Evolutionary conservation across 2,888 invertebrate species (phyloP).

Genomic region (Cheilosia impressa): DNA sequence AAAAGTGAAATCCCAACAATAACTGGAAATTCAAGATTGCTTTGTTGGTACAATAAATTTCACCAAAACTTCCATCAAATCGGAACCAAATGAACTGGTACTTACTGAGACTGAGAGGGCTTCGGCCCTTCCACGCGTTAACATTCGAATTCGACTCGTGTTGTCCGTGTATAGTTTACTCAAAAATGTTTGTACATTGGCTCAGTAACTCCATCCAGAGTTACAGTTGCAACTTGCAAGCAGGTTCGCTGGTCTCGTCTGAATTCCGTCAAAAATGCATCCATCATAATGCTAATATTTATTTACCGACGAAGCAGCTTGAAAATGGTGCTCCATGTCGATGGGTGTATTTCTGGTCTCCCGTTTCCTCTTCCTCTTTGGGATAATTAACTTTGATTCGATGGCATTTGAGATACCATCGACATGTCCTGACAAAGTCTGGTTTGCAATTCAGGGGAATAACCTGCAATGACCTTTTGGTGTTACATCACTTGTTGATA

Average conservation of each 20-base stretch:
- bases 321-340: slow-evolving; percentile 57
- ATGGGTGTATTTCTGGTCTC: slow-evolving; percentile 17
- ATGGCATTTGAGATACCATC: slow-evolving; percentile 39
- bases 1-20: slow-evolving; percentile 28
- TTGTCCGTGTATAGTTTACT: slow-evolving; percentile 48
- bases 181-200: slow-evolving; percentile 52
- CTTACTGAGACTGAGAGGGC: slow-evolving; percentile 20
- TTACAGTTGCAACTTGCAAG: slow-evolving; percentile 27
- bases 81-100: slow-evolving; percentile 30
- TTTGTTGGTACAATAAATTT: slow-evolving; percentile 48
- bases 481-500: slow-evolving; percentile 50
- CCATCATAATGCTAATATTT: slow-evolving; percentile 8
- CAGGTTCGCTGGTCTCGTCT: not conserved
- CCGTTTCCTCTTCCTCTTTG: not conserved
- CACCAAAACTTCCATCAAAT: slow-evolving; percentile 51
- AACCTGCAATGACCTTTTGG: slow-evolving; percentile 55
- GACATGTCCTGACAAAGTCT: slow-evolving; percentile 4
- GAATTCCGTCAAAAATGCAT: slow-evolving; percentile 8
- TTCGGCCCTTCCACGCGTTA: slow-evolving; percentile 20
- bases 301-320: slow-evolving; percentile 7
- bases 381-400: slow-evolving; percentile 46
- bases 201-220: not conserved
- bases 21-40: slow-evolving; percentile 62
- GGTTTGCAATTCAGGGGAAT: slow-evolving; percentile 58
- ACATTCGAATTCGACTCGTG: slow-evolving; percentile 52